Evolutionary conservation across 2,113 vertebrate genomes (phyloP), one percentile per base, ranked within the genome.

Genomic region (Rhagologus leucostigma): DNA sequence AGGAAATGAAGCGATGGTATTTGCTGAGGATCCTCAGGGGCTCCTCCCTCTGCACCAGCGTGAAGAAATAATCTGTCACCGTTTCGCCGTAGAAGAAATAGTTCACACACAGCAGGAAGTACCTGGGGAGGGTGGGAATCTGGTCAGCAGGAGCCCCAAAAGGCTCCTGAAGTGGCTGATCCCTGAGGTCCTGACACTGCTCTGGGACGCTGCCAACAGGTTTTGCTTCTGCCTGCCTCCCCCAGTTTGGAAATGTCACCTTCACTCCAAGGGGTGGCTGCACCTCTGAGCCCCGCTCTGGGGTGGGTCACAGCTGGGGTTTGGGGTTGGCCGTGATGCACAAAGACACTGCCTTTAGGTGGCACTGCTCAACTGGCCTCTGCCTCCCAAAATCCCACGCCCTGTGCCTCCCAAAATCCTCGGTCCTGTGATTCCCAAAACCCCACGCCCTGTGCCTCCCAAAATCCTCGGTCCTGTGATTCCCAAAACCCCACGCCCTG

Each of bases 61-160:
- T 98, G 98, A 99, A 99, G 98, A 99, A 99, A 97, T 99, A 99
- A 97, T 99, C 99, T 0, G 99, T 99, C 87, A 99, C 99, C 0
- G 99, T 99, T 97, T 99, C 99, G 0, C 99, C 99, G 4, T 99
- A 99, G 98, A 99, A 99, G 96, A 99, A 99, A 97, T 99, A 99
- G 96, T 99, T 99, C 13, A 99, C 99, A 37, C 99, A 99, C 84
- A 99, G 97, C 92, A 99, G 98, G 94, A 99, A 99, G 95, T 99
- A 99, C 99, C 99, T 99, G 96, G 18, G 73, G 41, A 84, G 55
- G n/a, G 94, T 5, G 35, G 11, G 60, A 33, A 52, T 33, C 16
- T 33, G 3, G 0, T 73, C 47, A 67, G 39, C 8, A 90, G 42
- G 53, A 85, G 32, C 44, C 41, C 80, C 6, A 10, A 33, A 69